Evolutionary conservation across 2,888 invertebrate species (phyloP), one percentile per base, ranked within the genome.

Genomic region (Rutpela maculata): DNA sequence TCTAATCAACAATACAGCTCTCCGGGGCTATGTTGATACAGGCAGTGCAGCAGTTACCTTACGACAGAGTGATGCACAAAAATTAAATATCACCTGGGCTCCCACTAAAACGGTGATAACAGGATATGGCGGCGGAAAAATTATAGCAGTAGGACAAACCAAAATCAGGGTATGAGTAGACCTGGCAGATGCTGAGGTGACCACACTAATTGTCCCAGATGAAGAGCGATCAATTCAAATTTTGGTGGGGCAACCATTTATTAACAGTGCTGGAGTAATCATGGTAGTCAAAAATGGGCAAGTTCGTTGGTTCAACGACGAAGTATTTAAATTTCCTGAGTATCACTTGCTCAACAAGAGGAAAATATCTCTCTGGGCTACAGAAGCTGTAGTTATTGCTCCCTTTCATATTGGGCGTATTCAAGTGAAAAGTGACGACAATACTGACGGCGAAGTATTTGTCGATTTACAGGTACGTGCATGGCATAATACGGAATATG

Each of bases 221-320:
- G 31, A 63, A 26, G 22, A 26, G 22, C 62, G 19, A 62, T 62
- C 62, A 15, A 62, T 63, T 15, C 15, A 43, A 43, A 15, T 15
- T 15, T 43, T 43, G 15, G 15, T 65, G 18, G 79, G 79, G 1
- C 79, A 79, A 65, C 59, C 75, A 11, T 72, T 75, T 65, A 65
- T 77, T 11, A 77, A 79, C 38, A 59, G 60, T 17, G 43, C 67
- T 35, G 63, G 78, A 31, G 63, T 67, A 22, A 50, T 62, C 17
- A 62, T 77, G 38, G 56, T 73, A 1, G 31, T 74, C 4, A 65
- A 43, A 18, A 19, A 19, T 17, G 38, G 65, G 12, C 12, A 43
- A 15, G 43, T 43, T 4, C 15, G 43, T 15, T 43, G 7, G 43
- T 43, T 43, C 15, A 43, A 43, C 15, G 43, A 43, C 12, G 43